Evolutionary conservation across 2,113 vertebrate genomes (phyloP), one percentile per base, ranked within the genome.

Genomic region (Bombycilla garrulus): DNA sequence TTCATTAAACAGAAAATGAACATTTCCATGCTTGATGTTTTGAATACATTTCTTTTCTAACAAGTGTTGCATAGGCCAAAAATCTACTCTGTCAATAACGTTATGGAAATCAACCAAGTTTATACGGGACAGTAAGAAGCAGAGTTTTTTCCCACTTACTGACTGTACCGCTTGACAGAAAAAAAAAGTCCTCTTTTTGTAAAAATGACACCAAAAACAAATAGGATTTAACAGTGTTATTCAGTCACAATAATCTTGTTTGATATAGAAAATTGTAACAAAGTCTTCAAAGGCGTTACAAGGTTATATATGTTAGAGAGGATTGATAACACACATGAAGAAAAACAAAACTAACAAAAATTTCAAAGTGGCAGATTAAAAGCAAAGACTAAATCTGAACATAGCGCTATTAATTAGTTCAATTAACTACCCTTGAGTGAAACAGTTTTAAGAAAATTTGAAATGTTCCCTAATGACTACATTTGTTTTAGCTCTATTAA

Each of bases 401-500:
- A 95, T 76, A 94, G 62, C 42, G 58, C 56, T 20, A 23, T 82
- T 57, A 95, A 80, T 77, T 53, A 86, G 22, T 93, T 91, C 72
- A 91, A 83, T 93, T 92, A 90, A 33, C 33, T 90, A 80, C 58
- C 62, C 95, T 31, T 62, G 36, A 77, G 12, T 54, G 62, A 91
- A 85, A 22, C 8, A 90, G 73, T 93, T 95, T 91, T 81, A 61
- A 94, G 74, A 74, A 64, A 35, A 76, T 85, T 70, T 83, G 26
- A 92, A 85, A 86, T 54, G 54, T 81, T 56, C 50, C 15, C 70
- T 92, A 94, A 94, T 92, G n/a, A 74, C 15, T 86, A 66, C 38
- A 88, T 95, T 93, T 93, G 78, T 69, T 95, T 91, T 80, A 90
- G 42, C 45, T 88, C 53, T 76, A 61, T 81, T 86, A 81, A 87